Percentiles rank a stretch among this genome's conserved stretches.
Evolutionary conservation across 1,140 invertebrate genomes (phyloP).

Genomic region (Cotesia typhae): DNA sequence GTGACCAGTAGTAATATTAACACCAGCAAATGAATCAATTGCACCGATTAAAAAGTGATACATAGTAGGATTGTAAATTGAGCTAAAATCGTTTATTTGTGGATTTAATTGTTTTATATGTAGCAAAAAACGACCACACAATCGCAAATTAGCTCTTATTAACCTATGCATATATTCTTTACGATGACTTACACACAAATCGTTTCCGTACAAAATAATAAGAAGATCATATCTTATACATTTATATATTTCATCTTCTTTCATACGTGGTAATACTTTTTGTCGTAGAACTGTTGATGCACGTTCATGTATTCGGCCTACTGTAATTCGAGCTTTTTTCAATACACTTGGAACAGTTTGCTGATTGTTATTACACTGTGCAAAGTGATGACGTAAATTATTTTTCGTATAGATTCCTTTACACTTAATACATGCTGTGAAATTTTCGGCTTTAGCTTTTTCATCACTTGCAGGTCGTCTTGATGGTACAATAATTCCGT

Average conservation of each 20-base stretch:
- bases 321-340: background rate
- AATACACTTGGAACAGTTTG: background rate
- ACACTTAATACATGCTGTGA: no score
- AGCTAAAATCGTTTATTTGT: background rate
- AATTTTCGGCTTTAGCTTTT: no score
- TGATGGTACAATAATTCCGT: no score
- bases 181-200: background rate
- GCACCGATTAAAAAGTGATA: no score
- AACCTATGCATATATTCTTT: background rate
- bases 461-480: no score
- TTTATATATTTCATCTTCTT: background rate
- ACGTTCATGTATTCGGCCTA: background rate
- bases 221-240: background rate
- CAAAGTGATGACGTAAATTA: no score
- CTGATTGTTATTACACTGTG: background rate
- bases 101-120: background rate
- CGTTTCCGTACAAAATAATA: background rate
- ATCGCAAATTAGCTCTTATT: background rate
- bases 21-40: no score
- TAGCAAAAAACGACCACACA: background rate
- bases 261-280: background rate
- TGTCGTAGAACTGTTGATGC: background rate
- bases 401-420: no score
- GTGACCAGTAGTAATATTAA: no score
- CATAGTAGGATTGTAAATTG: no score